Conservation (phyloP, 2,888 invertebrate species). For the Mimumesa dahlbomi region DNA sequence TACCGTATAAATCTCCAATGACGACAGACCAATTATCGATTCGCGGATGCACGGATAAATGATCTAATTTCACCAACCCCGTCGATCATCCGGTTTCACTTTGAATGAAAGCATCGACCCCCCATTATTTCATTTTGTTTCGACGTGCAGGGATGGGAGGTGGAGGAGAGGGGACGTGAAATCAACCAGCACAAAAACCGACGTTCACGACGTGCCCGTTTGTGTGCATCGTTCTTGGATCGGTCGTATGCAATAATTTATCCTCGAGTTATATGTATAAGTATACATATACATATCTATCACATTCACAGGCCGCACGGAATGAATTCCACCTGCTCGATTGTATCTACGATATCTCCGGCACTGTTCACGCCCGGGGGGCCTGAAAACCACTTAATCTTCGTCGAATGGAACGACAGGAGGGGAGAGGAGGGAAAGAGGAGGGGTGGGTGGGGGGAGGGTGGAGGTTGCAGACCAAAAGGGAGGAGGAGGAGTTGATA, state of each 20-base stretch:
- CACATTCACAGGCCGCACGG: slow-evolving; percentile 23
- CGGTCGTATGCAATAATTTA: slow-evolving; percentile 39
- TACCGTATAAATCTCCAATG: too few species aligned
- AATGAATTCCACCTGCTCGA: slow-evolving; percentile 58
- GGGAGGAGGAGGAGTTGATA: slow-evolving; percentile 21
- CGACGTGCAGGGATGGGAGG: too few species aligned
- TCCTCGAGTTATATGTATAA: slow-evolving; percentile 8
- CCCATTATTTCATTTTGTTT: too few species aligned
- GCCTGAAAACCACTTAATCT: slow-evolving; percentile 63
- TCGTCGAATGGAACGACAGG: slow-evolving; percentile 40
- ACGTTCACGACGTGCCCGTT: not conserved
- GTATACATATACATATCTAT: slow-evolving; percentile 18
- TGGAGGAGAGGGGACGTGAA: too few species aligned
- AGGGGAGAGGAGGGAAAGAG: slow-evolving; percentile 5
- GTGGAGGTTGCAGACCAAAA: not conserved
- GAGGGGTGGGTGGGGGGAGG: slow-evolving; percentile 6
- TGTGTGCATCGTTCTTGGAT: not conserved
- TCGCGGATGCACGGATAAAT: too few species aligned
- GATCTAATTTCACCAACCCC: too few species aligned
- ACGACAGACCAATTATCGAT: too few species aligned
- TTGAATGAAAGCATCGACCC: too few species aligned
- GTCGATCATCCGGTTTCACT: too few species aligned
- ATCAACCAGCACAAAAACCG: too few species aligned
- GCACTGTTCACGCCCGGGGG: slow-evolving; percentile 44
- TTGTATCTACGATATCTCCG: slow-evolving; percentile 53